phyloP scores from a whole-genome alignment of 2,888 invertebrate species.

The Steinernema hermaphroditum region DNA sequence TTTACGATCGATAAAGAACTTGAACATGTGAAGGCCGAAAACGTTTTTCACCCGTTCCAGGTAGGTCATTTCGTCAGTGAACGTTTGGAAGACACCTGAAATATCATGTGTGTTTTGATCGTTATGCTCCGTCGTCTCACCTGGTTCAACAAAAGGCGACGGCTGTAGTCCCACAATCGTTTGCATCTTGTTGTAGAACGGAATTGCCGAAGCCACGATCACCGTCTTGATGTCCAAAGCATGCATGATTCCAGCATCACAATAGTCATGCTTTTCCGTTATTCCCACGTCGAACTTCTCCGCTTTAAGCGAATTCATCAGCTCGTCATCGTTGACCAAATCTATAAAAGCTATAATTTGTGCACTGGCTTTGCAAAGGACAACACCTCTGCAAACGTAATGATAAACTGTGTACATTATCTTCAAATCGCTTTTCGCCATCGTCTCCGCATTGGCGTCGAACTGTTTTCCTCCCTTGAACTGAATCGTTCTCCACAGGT shows the following conservation, averaged over 20 bases:
- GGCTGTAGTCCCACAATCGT: constrained; percentile 34
- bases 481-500: constrained; percentile 2
- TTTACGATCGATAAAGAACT: constrained; percentile 14
- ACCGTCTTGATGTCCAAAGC: constrained; percentile 18
- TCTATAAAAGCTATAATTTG: too few relatives aligned
- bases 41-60: constrained; percentile 31
- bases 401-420: constrained; percentile 27
- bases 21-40: neutral
- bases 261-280: constrained; percentile 46
- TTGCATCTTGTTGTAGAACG: constrained; percentile 32
- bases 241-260: constrained; percentile 43
- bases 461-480: constrained; percentile 12
- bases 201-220: constrained; percentile 32
- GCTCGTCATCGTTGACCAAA: constrained; percentile 38
- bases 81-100: constrained; percentile 20
- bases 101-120: neutral
- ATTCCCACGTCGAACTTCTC: constrained; percentile 51
- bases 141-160: constrained; percentile 3
- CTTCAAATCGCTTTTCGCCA: constrained; percentile 11
- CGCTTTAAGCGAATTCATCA: constrained; percentile 41
- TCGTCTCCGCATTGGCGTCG: constrained; percentile 13
- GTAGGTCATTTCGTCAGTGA: constrained; percentile 34
- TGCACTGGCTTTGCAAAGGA: too few relatives aligned
- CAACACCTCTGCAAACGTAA: constrained; percentile 16
- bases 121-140: too few relatives aligned